phyloP scores from a whole-genome alignment of 2,113 vertebrate genomes.

The Nannobrachium achirus region DNA sequence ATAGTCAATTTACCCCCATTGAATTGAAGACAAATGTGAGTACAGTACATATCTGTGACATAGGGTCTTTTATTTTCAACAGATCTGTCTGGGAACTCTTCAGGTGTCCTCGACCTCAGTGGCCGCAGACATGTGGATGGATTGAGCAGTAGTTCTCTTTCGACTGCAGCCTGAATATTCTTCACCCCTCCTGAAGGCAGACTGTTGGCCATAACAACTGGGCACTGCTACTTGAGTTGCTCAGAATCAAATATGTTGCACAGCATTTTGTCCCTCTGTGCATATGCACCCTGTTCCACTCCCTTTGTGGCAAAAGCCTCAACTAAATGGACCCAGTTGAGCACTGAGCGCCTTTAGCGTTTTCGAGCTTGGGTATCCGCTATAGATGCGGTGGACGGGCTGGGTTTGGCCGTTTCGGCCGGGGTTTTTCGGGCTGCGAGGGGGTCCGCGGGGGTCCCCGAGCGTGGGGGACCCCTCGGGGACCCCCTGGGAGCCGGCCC shows the following conservation, averaged over 20 bases:
- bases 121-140: conserved; percentile 10
- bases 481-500: too few species aligned
- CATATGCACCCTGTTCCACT: not conserved
- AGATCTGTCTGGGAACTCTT: conserved; percentile 12
- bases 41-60: not conserved
- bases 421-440: too few species aligned
- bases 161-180: conserved; percentile 7
- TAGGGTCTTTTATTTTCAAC: not conserved
- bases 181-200: conserved; percentile 1
- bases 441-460: too few species aligned
- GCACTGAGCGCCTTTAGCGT: too few species aligned
- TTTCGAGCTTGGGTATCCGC: too few species aligned
- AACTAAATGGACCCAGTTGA: too few species aligned
- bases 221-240: not conserved
- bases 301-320: conserved; percentile 13
- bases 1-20: too few species aligned
- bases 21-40: not conserved
- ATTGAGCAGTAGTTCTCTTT: not conserved
- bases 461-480: too few species aligned
- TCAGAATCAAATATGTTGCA: conserved; percentile 8
- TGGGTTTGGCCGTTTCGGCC: too few species aligned
- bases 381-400: too few species aligned
- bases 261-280: conserved; percentile 17
- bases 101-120: conserved; percentile 1
- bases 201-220: not conserved